These are phyloP conservation scores for Nymphalis polychloros DNA, from an alignment of 2,888 invertebrate species.

Conservation along the genomic window DNA sequence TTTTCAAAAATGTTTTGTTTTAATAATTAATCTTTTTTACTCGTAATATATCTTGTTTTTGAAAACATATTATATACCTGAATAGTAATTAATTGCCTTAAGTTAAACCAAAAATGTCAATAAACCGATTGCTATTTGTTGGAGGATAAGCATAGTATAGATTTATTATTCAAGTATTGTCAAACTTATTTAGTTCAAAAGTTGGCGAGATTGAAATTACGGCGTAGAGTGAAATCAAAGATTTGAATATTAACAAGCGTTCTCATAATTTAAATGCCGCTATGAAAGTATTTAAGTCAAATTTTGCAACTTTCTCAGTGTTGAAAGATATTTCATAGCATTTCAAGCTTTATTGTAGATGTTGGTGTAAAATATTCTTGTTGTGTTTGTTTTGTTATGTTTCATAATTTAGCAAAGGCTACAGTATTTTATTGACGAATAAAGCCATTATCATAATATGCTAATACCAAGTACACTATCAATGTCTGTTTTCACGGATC, in stretches of 20 bases:
- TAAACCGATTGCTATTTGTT: no score
- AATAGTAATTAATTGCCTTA: no score
- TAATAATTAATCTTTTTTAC: no score
- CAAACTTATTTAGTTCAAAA: not conserved
- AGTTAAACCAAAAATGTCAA: no score
- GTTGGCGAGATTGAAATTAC: not conserved
- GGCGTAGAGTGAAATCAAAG: not conserved
- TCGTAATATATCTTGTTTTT: no score
- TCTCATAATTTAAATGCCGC: conserved; percentile 21
- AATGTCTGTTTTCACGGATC: no score
- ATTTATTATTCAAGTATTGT: not conserved
- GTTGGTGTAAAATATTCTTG: conserved; percentile 9
- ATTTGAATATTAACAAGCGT: conserved; percentile 23
- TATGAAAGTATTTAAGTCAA: conserved; percentile 24
- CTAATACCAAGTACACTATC: no score
- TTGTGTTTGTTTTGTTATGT: not conserved
- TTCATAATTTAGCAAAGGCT: not conserved
- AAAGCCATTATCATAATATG: no score
- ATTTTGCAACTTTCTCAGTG: conserved; percentile 20
- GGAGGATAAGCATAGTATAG: no score
- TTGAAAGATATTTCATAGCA: conserved; percentile 18
- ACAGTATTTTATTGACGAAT: not conserved
- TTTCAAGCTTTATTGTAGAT: conserved; percentile 19
- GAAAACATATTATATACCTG: no score
- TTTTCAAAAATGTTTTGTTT: no score